Evolutionary conservation across 2,888 invertebrate species (phyloP).

Genomic region (Piscicola geometra): DNA sequence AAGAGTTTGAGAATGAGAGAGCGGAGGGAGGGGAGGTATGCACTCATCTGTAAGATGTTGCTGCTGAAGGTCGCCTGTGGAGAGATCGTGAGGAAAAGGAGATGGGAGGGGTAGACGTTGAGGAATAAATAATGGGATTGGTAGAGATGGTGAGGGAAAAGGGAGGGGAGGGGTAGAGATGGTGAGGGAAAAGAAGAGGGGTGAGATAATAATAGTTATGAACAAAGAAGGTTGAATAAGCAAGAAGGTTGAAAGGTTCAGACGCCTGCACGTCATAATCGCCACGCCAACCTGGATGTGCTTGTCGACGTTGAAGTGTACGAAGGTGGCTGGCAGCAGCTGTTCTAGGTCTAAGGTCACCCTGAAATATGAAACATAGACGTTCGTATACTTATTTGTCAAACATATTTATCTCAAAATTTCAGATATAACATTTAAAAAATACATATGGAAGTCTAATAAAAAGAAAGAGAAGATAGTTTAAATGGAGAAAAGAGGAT

Average conservation of each 20-base stretch:
- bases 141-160: too few species aligned
- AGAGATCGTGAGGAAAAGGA: too few species aligned
- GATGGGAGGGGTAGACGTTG: not conserved
- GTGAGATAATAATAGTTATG: not conserved
- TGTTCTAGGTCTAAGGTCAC: slow-evolving; percentile 3
- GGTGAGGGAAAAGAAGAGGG: too few species aligned
- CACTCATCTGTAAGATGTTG: slow-evolving; percentile 71
- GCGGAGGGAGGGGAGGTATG: slow-evolving; percentile 69
- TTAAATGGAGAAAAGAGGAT: not conserved
- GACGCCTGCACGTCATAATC: too few species aligned
- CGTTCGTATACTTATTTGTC: too few species aligned
- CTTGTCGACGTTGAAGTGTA: slow-evolving; percentile 5
- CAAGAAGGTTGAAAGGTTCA: too few species aligned
- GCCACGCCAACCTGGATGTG: not conserved
- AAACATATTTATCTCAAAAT: too few species aligned
- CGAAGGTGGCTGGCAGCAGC: not conserved
- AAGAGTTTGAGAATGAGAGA: slow-evolving; percentile 70
- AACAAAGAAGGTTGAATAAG: too few species aligned
- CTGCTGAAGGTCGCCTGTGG: slow-evolving; percentile 71
- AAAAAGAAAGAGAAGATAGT: not conserved
- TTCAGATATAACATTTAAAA: too few species aligned
- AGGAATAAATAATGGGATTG: not conserved
- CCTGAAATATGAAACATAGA: too few species aligned
- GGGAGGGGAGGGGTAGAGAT: too few species aligned
- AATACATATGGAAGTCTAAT: too few species aligned